Conservation (phyloP, 1,140 invertebrate species). For the Pseudomyrmex dendroicus region DNA sequence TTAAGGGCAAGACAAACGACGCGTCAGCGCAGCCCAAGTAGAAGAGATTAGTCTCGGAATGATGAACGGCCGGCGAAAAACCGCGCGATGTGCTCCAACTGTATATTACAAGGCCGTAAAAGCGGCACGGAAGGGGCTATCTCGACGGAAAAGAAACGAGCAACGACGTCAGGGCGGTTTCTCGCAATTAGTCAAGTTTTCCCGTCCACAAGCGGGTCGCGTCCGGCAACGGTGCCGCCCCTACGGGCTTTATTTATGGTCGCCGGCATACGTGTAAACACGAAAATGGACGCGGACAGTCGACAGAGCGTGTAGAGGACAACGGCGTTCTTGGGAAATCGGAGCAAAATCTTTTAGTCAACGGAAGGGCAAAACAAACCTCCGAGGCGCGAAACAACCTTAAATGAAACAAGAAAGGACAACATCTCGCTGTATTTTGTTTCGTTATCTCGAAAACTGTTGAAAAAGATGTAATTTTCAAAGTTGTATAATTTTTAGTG, state of each 20-base stretch:
- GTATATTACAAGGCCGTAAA: conserved; percentile 61
- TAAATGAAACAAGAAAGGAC: neutral
- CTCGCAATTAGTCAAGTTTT: conserved; percentile 77
- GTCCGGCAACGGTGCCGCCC: conserved; percentile 60
- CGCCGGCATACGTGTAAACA: conserved; percentile 68
- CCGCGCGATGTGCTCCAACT: conserved; percentile 66
- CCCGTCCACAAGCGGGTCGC: conserved; percentile 57
- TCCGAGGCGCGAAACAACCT: neutral
- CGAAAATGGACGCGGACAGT: conserved; percentile 62
- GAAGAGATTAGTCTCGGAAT: conserved; percentile 77
- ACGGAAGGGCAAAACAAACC: conserved; percentile 3
- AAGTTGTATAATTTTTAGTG: too few relatives aligned
- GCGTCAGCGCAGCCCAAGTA: conserved; percentile 72
- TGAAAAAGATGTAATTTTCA: too few relatives aligned
- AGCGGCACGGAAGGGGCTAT: conserved; percentile 46
- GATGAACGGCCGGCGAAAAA: conserved; percentile 74
- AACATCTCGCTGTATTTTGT: neutral
- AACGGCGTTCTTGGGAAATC: neutral
- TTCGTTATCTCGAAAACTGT: neutral
- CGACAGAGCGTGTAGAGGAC: conserved; percentile 3
- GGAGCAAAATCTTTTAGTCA: neutral
- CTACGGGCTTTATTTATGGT: conserved; percentile 69
- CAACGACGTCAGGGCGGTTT: conserved; percentile 65
- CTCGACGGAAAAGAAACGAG: conserved; percentile 68
- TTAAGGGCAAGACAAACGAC: conserved; percentile 72